A percentile compares a stretch with the other conserved stretches of the same genome.
These are phyloP conservation scores for Acropora tenuis DNA, from an alignment of 64 coral and sea anemone species.

Conservation along the genomic window DNA sequence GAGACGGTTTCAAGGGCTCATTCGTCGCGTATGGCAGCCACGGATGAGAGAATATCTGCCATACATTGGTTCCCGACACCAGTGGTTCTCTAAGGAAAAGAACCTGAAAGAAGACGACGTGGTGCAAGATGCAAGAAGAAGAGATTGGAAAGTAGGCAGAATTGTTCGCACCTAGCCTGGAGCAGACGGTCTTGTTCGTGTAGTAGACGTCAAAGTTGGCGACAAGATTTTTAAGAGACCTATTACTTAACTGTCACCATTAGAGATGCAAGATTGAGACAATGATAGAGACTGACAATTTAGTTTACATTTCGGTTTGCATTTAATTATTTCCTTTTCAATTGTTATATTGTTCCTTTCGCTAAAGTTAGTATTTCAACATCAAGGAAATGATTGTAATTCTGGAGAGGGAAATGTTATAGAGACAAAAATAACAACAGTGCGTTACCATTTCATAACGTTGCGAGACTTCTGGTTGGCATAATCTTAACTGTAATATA, in stretches of 20 bases:
- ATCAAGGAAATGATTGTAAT: background rate
- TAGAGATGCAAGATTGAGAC: slow-evolving; percentile 21
- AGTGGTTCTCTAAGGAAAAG: slow-evolving; percentile 53
- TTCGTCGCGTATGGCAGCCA: slow-evolving; percentile 26
- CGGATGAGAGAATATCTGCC: slow-evolving; percentile 52
- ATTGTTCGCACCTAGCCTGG: slow-evolving; percentile 53
- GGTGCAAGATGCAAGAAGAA: slow-evolving; percentile 39
- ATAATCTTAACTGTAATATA: too few species aligned
- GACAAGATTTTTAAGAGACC: slow-evolving; percentile 35
- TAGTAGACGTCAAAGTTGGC: slow-evolving; percentile 53
- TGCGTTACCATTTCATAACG: too few species aligned
- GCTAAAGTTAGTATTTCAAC: background rate
- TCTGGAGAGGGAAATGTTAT: background rate
- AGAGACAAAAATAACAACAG: background rate
- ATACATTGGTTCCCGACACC: slow-evolving; percentile 40
- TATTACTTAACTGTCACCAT: slow-evolving; percentile 33
- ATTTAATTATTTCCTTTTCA: background rate
- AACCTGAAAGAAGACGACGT: slow-evolving; percentile 62
- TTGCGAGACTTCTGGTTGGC: too few species aligned
- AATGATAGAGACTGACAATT: too few species aligned
- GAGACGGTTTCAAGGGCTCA: slow-evolving; percentile 35
- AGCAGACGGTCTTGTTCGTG: slow-evolving; percentile 55
- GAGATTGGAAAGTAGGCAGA: slow-evolving; percentile 44
- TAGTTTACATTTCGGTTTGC: background rate
- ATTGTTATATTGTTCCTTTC: background rate